Base-by-base conservation (phyloP, 2,797 vertebrate species). In the Meriones psammophilus region DNA sequence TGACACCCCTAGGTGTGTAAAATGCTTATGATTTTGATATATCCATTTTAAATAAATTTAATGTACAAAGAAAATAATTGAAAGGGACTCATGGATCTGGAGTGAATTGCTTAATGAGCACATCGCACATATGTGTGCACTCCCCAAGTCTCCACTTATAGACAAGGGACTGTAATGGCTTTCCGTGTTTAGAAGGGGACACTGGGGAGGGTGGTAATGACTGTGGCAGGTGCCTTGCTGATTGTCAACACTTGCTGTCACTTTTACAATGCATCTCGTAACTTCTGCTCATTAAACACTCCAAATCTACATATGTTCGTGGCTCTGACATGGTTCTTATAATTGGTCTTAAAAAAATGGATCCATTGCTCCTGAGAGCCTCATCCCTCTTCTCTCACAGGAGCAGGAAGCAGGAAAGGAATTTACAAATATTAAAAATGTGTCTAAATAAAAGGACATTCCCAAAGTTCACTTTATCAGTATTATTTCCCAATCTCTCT, bases 201-300 rank as follows among this genome's bases (percentile, higher is more conserved):
- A 24, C 50, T 39, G 39, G 18, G 30, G 78, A 76, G 12, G 54
- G 56, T 36, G 8, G 33, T 71, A 68, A 74, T 30, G 71, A 69
- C 74, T 73, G 7, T 83, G 64, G 56, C 30, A 89, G n/a, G 39
- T 20, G 33, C 56, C 56, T 91, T 62, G 64, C 9, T 50, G 79
- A 68, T 71, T 85, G 15, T 8, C 46, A 66, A 62, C 42, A 68
- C 66, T 14, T 4, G 42, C 7, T 85, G 39, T 64, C 8, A 77
- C n/a, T 88, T 83, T 92, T 78, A 62, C 13, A 74, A 68, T 6
- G 78, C 66, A 62, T 77, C 77, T 88, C 58, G 88, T 60, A 42
- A 94, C 2, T 13, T 73, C 92, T 74, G 68, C 42, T 77, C 46
- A 84, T 77, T 60, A 89, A 89, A 84, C 26, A 94, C 69, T 77